phyloP scores from a whole-genome alignment of 2,113 vertebrate species.

The Pteruthius melanotis region DNA sequence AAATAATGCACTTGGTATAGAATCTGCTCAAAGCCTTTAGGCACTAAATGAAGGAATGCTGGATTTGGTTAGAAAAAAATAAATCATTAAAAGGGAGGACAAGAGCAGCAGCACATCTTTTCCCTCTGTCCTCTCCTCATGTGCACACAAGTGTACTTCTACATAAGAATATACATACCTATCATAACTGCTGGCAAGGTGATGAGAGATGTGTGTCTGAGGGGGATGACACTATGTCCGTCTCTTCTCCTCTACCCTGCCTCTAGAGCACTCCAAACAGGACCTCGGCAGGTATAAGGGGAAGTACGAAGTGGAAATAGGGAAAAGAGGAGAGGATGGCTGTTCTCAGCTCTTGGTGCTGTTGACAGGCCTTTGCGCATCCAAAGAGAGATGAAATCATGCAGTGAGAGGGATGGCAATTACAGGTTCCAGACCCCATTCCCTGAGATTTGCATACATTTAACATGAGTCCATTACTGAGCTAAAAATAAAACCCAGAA shows the following conservation, averaged over 20 bases:
- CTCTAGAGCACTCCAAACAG: background rate
- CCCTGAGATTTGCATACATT: background rate
- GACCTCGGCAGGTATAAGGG: rapidly evolving
- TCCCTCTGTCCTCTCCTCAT: background rate
- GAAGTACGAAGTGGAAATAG: background rate
- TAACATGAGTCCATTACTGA: background rate
- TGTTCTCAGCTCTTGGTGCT: background rate
- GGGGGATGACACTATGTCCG: background rate
- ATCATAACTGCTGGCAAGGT: background rate
- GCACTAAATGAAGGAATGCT: background rate
- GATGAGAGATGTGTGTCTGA: background rate
- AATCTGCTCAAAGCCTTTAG: background rate
- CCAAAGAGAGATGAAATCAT: background rate
- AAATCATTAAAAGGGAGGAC: background rate
- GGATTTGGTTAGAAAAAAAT: background rate
- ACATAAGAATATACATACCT: too few species aligned
- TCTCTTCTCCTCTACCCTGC: background rate
- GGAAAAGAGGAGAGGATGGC: background rate
- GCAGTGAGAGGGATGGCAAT: background rate
- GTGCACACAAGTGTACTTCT: background rate
- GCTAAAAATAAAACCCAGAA: background rate
- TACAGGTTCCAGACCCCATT: background rate
- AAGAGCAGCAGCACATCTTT: background rate
- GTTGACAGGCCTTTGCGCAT: background rate
- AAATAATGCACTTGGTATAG: background rate